Base-by-base conservation (phyloP, 2,888 invertebrate genomes). In the Trimorus sp. region DNA sequence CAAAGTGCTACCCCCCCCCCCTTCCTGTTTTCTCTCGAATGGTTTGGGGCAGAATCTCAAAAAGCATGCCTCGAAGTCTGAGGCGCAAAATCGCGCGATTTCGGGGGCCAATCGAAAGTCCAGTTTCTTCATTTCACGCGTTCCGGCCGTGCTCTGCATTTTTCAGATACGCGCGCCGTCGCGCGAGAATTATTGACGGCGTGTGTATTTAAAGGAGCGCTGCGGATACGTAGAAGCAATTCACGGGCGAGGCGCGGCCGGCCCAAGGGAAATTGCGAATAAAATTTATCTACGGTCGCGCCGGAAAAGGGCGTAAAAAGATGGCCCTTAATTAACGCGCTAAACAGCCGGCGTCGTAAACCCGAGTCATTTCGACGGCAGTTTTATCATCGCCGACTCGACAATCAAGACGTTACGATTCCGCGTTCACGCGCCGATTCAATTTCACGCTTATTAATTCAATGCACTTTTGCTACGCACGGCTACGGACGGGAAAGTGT, bases 91-190 rank as follows among this genome's bases (percentile, higher is more conserved):
- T 79, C 68, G 79, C 68, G 73, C 73, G 77, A 83, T 83, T 79
- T 83, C 65, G 69, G 69, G 76, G 69, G 76, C 79, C 79, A 83
- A 83, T 83, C 73, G 83, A 66, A 68, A 58, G 79, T 79, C 77
- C 79, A 79, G 83, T 83, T 79, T 79, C 79, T 83, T 83, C 79
- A 83, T 83, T 79, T 83, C 63, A 58, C 66, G 76, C 76, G 79
- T 82, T 82, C 79, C 69, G 14, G n/a, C 36, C 63, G 48, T 54
- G 58, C 66, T 83, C 79, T 71, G 75, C 70, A 81, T 81, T 81
- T 62, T 65, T 73, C 73, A 60, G 56, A 79, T 79, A 79, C 79
- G 79, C 81, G 83, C 82, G 85, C 78, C 66, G 78, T 78, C 66
- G 79, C 58, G 68, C 49, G 73, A 79, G 79, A 79, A 79, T 79